Base-by-base conservation (phyloP, 2,797 vertebrate species). In the Paguma larvata region DNA sequence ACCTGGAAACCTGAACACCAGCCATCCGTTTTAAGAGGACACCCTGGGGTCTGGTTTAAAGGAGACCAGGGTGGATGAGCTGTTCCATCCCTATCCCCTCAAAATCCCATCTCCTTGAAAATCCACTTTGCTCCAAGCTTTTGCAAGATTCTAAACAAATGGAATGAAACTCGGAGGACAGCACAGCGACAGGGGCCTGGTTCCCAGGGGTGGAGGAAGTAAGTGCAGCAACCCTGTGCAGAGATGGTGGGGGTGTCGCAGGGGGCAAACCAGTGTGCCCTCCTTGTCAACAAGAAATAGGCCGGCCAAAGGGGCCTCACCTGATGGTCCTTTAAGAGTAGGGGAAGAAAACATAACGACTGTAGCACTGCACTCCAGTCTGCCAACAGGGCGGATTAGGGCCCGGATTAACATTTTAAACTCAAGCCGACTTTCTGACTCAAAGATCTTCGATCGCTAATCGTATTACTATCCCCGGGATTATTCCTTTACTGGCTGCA, bases 371-470 rank as follows among this genome's bases (percentile, higher is more conserved):
- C 83, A 95, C 98, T 98, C 98, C 98, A 98, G 98, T 98, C 98
- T 84, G 98, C 99, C 98, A 99, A 98, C 97, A 90, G 98, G 98
- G 99, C 92, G 99, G 99, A 99, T 99, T 99, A 99, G 98, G 98
- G 97, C 98, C 98, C 95, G 99, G 99, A 99, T 99, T 99, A 99
- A 99, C 99, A 99, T 99, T 99, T 99, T 98, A 99, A 99, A 99
- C 99, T 99, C 98, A 88, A 98, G 98, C 99, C 99, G 99, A 99
- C 98, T 99, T 99, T 99, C 98, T 99, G 99, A 99, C 99, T 99
- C 98, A 99, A 98, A 99, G 99, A 99, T 99, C 98, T 98, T 98
- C 73, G 94, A 90, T 96, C 97, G 93, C 98, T 99, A 99, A 99
- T 99, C 98, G 90, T 99, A 98, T 99, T 99, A 99, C 98, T 98